phyloP scores from a whole-genome alignment of 2,888 invertebrate species.

The Lottia scabra region DNA sequence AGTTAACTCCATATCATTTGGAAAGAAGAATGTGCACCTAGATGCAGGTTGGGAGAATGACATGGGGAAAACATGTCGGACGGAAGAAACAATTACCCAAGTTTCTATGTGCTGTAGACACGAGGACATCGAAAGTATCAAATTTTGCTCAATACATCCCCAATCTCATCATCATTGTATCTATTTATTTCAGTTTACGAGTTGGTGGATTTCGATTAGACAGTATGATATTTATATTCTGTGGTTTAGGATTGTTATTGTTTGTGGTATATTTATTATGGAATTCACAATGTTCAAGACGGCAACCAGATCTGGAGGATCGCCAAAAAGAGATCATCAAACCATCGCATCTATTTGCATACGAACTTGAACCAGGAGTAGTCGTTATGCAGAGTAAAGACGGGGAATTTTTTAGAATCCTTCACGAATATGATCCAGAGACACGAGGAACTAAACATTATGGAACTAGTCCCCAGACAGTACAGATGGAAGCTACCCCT shows the following conservation, averaged over 20 bases:
- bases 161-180: no score
- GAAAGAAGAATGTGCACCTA: no score
- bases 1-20: no score
- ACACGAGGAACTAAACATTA: conserved; percentile 7
- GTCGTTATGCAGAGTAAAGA: conserved; percentile 33
- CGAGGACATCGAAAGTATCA: no score
- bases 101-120: no score
- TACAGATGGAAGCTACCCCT: conserved; percentile 3
- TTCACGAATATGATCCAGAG: conserved; percentile 31
- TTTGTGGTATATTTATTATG: conserved; percentile 33
- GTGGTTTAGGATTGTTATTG: conserved; percentile 18
- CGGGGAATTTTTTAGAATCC: conserved; percentile 33
- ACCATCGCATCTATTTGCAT: conserved; percentile 26
- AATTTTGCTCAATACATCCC: no score
- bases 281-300: conserved; percentile 28
- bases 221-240: conserved; percentile 24
- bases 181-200: conserved; percentile 15
- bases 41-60: no score
- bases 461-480: conserved; percentile 5
- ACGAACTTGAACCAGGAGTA: conserved; percentile 35
- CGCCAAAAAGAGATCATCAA: background rate
- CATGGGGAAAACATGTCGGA: no score
- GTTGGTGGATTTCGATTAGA: conserved; percentile 28
- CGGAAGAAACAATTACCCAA: no score
- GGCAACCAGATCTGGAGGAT: background rate